Evolutionary conservation across 92 coral and sea anemone genomes (phyloP).

Genomic region (Diadumene lineata): DNA sequence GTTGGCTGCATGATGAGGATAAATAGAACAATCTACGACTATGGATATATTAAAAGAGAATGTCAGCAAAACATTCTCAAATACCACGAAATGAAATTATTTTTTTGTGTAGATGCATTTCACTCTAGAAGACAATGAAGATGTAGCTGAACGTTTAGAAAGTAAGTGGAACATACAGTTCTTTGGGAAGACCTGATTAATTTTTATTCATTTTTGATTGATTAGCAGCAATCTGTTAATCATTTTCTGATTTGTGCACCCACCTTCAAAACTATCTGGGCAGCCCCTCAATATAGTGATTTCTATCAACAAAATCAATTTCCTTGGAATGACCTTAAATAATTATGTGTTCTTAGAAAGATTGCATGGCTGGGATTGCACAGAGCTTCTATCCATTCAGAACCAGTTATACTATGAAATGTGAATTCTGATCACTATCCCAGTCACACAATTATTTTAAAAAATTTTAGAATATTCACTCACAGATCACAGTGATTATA

Average conservation of each 20-base stretch:
- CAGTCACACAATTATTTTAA: not conserved
- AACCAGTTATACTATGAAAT: too few relatives aligned
- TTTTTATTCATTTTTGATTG: not conserved
- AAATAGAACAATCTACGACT: not conserved
- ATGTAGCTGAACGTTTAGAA: constrained; percentile 63
- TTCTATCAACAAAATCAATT: too few relatives aligned
- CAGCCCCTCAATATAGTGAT: too few relatives aligned
- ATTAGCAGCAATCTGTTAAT: not conserved
- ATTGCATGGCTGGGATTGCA: too few relatives aligned
- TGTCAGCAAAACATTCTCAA: not conserved
- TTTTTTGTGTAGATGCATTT: constrained; percentile 11
- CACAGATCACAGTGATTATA: not conserved
- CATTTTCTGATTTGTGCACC: too few relatives aligned
- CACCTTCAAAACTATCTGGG: too few relatives aligned
- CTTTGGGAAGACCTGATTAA: not conserved
- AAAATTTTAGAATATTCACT: not conserved
- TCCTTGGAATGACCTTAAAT: too few relatives aligned
- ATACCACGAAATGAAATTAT: not conserved
- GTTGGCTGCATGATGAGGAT: too few relatives aligned
- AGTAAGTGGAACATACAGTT: constrained; percentile 58
- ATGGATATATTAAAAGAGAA: not conserved
- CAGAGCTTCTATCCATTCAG: too few relatives aligned
- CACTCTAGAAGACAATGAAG: constrained; percentile 18
- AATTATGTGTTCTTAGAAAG: too few relatives aligned
- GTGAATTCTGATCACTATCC: too few relatives aligned